Conservation (phyloP, 2,113 vertebrate genomes). For the Oriolus oriolus region DNA sequence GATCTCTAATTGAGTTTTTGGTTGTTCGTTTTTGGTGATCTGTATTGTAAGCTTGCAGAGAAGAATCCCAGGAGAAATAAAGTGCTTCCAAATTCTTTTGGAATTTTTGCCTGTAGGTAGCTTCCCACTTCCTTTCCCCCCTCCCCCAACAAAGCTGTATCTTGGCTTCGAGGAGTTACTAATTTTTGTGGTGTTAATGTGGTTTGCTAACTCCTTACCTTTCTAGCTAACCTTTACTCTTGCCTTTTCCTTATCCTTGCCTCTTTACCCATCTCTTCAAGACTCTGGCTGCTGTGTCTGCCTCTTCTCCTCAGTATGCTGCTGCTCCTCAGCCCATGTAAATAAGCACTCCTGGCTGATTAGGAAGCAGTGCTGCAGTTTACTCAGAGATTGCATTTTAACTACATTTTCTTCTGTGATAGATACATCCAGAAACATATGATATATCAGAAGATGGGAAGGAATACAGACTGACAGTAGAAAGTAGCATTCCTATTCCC, state of each 20-base stretch:
- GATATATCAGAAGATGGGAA: conserved; percentile 82
- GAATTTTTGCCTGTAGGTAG: background rate
- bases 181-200: background rate
- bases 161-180: background rate
- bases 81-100: background rate
- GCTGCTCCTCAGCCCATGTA: background rate
- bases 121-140: background rate
- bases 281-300: background rate
- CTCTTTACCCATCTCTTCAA: background rate
- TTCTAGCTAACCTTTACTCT: background rate
- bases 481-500: conserved; percentile 83
- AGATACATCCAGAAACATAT: conserved; percentile 77
- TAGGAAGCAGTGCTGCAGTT: background rate
- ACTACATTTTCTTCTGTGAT: background rate
- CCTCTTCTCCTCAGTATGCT: background rate
- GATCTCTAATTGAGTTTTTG: background rate
- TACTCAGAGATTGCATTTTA: background rate
- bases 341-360: background rate
- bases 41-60: background rate
- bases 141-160: background rate
- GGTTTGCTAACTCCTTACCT: background rate
- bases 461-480: conserved; percentile 73
- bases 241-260: background rate
- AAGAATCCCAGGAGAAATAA: background rate
- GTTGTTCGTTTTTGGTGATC: background rate